Base-by-base conservation (phyloP, 2,113 vertebrate species). In the Ahaetulla prasina region DNA sequence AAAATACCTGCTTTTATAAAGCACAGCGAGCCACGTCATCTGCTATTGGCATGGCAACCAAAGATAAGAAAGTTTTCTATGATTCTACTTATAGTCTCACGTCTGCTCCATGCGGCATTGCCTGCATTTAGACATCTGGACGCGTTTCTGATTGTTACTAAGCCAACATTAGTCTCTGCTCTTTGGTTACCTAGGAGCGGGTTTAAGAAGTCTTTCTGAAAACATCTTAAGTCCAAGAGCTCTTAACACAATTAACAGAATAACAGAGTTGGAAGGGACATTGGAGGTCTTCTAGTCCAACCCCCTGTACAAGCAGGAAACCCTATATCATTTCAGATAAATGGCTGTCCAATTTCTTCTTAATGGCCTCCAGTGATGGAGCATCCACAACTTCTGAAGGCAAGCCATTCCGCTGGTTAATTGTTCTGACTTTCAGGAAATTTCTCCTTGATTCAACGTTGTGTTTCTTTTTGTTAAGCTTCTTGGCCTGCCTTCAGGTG, bases 1-100 rank as follows among this genome's bases (percentile, higher is more conserved):
- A 35, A 85, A 49, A 93, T 43, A 14, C 93, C 93, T 93, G 95
- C 94, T 93, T 95, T 97, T 97, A 96, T 97, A 96, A 97, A 96
- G 89, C 89, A 96, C 95, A 95, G 91, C n/a, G 90, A 91, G 39
- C 94, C 91, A 96, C 68, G 54, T 96, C 95, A 95, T 14, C 85
- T 35, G 60, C 96, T 95, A 97, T 91, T 96, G 96, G 94, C 97
- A 97, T 96, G 95, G 97, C 91, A 97, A 97, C 95, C 92, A 93
- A 93, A 97, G 95, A 96, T 96, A 96, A 97, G 96, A 88, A 96
- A 91, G 91, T 80, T 96, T 94, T 95, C 12, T 95, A 94, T 18
- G 84, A 85, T 96, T 89, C 92, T 89, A 87, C 89, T 95, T 93
- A 92, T 43, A 93, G 50, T 92, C 91, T 94, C 85, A 88, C 68